phyloP scores from a whole-genome alignment of 2,113 vertebrate species.

The Salvelinus namaycush region DNA sequence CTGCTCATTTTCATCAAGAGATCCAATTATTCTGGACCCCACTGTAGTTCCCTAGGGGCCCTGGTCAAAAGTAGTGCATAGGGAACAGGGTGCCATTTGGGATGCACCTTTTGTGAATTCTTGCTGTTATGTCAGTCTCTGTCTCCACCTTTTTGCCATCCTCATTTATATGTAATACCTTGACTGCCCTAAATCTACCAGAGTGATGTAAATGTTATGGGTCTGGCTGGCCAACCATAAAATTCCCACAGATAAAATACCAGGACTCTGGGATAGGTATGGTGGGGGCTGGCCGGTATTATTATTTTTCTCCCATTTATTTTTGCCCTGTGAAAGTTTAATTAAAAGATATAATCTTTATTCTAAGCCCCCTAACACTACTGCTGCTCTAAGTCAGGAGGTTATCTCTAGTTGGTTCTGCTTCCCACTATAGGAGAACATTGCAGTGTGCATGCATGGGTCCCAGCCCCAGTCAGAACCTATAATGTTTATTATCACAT shows the following conservation, averaged over 20 bases:
- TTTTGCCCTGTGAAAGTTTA: conserved; percentile 47
- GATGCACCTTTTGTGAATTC: neutral
- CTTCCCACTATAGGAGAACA: conserved; percentile 36
- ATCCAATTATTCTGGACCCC: no score
- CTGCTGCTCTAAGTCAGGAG: conserved; percentile 50
- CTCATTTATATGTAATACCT: no score
- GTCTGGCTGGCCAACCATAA: conserved; percentile 21
- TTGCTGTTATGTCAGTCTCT: no score
- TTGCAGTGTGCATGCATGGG: conserved; percentile 10
- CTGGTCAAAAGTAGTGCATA: no score
- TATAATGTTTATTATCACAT: no score
- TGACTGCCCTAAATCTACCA: no score
- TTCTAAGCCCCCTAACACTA: conserved; percentile 33
- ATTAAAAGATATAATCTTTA: conserved; percentile 67
- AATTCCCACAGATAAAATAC: conserved; percentile 48
- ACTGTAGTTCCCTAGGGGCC: no score
- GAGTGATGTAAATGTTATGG: no score
- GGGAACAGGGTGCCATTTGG: no score
- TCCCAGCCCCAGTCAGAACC: no score
- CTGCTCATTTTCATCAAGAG: no score
- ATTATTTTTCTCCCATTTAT: neutral
- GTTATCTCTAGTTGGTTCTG: conserved; percentile 46
- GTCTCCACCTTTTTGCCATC: neutral
- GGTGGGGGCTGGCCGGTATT: conserved; percentile 19
- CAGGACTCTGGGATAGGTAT: neutral